Evolutionary conservation across 2,113 vertebrate genomes (phyloP), one percentile per base, ranked within the genome.

Genomic region (Gyps fulvus): DNA sequence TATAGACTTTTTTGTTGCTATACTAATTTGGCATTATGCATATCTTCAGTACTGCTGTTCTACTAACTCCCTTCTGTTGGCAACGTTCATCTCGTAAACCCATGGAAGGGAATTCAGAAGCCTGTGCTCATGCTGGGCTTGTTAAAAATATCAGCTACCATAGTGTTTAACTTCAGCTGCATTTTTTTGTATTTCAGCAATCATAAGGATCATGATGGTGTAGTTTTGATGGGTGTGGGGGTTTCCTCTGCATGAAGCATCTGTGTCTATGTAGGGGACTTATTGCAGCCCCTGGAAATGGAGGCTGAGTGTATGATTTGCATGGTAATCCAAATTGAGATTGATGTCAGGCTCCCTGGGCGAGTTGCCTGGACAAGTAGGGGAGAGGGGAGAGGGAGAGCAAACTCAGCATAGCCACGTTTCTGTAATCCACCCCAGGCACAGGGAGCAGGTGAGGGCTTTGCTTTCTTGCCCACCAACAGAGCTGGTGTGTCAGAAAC

Each of bases 391-490:
- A 73, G 29, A 47, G n/a, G 36, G 40, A 84, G 13, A 78, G 6
- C 29, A 91, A 67, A 50, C 10, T 45, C 42, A 59, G 21, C 4
- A 6, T 9, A 47, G 19, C 20, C 6, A 43, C 0, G 0, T 63
- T 78, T 71, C 29, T 84, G 32, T 62, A 12, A 79, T 62, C 13
- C 7, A 19, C 7, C 18, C 9, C 29, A 61, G n/a, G 9, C 6
- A 16, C 7, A 38, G 7, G 42, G 29, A 74, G 11, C 1, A 1
- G 18, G 22, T 55, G 36, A 70, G 29, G 18, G 45, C 14, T 90
- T 63, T 47, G 17, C 29, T 18, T 74, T 54, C 49, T 71, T 4
- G 2, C 45, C 25, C 22, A 34, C 20, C 55, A 71, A 31, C 13
- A 62, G 42, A 81, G 6, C n/a, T 47, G 25, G 9, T 63, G 21